Conservation (phyloP, 2,113 vertebrate species). For the Speoplatyrhinus poulsoni region DNA sequence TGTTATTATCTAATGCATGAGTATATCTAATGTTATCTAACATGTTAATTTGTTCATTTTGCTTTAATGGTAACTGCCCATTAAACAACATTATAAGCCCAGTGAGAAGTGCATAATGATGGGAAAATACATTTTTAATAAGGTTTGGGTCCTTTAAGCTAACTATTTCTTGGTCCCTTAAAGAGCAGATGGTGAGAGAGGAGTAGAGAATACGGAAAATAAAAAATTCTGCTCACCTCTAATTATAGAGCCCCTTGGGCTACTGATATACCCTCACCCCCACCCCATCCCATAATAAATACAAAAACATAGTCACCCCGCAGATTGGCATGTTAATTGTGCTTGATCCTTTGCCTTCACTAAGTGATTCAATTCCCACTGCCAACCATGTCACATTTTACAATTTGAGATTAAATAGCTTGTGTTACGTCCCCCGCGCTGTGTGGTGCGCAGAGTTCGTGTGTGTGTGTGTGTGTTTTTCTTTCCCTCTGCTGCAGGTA, state of each 20-base stretch:
- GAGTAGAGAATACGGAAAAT: constrained; percentile 12
- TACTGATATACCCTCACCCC: constrained; percentile 3
- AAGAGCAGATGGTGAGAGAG: constrained; percentile 53
- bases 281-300: neutral
- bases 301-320: constrained; percentile 27
- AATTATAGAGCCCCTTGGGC: constrained; percentile 50
- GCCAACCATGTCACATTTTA: neutral
- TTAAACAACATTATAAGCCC: too few species aligned
- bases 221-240: constrained; percentile 34
- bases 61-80: too few species aligned
- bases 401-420: neutral
- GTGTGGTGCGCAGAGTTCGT: too few species aligned
- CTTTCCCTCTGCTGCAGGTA: too few species aligned
- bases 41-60: too few species aligned
- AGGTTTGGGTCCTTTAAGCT: too few species aligned
- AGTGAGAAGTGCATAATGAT: too few species aligned
- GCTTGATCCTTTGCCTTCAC: constrained; percentile 15
- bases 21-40: too few species aligned
- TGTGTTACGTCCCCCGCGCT: too few species aligned
- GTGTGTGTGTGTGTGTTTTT: too few species aligned
- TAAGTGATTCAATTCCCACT: constrained; percentile 2
- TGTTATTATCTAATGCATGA: too few species aligned
- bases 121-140: too few species aligned
- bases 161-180: constrained; percentile 23
- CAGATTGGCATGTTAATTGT: constrained; percentile 55